Evolutionary conservation across 2,888 invertebrate species (phyloP).

Genomic region (Limenitis camilla): DNA sequence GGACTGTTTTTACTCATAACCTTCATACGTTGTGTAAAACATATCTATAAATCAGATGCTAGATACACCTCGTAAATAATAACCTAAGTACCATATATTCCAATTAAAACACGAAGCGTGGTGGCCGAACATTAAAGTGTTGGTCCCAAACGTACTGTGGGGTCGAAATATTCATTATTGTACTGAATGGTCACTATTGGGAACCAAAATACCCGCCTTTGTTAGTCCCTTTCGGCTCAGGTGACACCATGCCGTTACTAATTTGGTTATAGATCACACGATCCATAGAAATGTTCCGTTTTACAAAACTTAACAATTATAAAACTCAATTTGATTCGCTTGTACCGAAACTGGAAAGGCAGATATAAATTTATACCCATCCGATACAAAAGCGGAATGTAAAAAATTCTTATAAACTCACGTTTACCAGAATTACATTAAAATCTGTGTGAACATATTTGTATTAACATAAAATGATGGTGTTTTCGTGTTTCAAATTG

Average conservation of each 20-base stretch:
- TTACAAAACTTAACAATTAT: slow-evolving; percentile 42
- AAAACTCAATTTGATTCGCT: slow-evolving; percentile 46
- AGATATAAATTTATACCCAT: slow-evolving; percentile 7
- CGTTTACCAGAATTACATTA: not conserved
- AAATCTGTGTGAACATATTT: not conserved
- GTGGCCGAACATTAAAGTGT: slow-evolving; percentile 15
- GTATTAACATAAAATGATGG: not conserved
- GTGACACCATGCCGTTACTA: slow-evolving; percentile 67
- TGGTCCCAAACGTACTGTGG: slow-evolving; percentile 38
- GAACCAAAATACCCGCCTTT: slow-evolving; percentile 63
- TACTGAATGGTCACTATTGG: slow-evolving; percentile 53
- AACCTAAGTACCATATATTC: slow-evolving; percentile 49
- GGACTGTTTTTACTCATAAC: no score
- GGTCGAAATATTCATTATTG: slow-evolving; percentile 64
- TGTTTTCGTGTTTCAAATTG: not conserved
- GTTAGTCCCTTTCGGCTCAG: slow-evolving; percentile 62
- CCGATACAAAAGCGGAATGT: not conserved
- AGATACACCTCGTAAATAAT: slow-evolving; percentile 43
- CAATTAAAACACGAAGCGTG: slow-evolving; percentile 41
- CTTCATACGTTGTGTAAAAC: not conserved
- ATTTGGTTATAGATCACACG: slow-evolving; percentile 38
- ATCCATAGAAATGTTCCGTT: slow-evolving; percentile 31
- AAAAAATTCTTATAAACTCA: not conserved
- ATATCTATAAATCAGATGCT: slow-evolving; percentile 3
- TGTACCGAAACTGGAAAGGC: slow-evolving; percentile 21